Evolutionary conservation across 2,113 vertebrate genomes (phyloP), one percentile per base, ranked within the genome.

Genomic region (Noctilio leporinus): DNA sequence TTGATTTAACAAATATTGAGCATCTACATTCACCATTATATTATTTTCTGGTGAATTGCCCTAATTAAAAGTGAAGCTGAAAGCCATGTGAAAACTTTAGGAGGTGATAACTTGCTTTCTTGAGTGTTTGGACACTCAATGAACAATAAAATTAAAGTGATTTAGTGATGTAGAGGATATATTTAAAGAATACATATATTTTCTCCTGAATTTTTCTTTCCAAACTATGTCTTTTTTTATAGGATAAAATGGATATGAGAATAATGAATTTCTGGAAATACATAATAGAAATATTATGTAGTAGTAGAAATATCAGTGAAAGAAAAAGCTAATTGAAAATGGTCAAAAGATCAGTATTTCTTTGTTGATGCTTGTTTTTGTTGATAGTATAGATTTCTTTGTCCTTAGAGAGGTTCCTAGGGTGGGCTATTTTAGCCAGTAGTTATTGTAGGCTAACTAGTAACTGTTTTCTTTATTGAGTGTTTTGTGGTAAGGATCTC

Each of bases 381-480:
- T 86, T 83, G 64, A 55, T 65, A 43, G n/a, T 40, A 53, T 89
- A 7, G 55, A 53, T 94, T 96, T 94, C n/a, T 93, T 35, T 33
- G 53, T 22, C 17, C 7, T 43, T 57, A 49, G 28, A 83, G 20
- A 43, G 11, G 17, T 75, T 85, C 10, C 5, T 80, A 67, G 49
- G 17, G 22, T 76, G 35, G 30, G 49, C 47, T 67, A 0, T 85
- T 14, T 92, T 45, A 94, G 64, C 47, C 47, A 35, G 57, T 67
- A 49, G 6, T 73, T 94, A 22, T 5, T 65, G 7, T 51, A 73
- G 84, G 33, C 40, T 73, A 59, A 65, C 22, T 28, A 94, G 53
- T 64, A 35, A 65, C 11, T 77, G 22, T 28, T 55, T 24, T 92
- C 0, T 53, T 51, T 72, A 49, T 57, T 78, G 83, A 94, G 16